Evolutionary conservation across 2,888 invertebrate genomes (phyloP).

Genomic region (Phalangium opilio): DNA sequence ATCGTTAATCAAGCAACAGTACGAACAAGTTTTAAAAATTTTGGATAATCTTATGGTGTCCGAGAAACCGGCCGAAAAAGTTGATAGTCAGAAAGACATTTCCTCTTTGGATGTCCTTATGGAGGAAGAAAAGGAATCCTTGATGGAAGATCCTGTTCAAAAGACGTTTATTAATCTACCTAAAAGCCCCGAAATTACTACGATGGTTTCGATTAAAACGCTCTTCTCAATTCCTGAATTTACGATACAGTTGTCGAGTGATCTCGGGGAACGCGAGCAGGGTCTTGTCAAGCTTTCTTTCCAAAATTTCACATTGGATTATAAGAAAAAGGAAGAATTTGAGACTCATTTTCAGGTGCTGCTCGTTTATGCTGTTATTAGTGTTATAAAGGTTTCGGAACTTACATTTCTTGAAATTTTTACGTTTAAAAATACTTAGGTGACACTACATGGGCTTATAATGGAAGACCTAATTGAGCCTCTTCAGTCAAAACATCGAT

Average conservation of each 20-base stretch:
- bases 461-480: constrained; percentile 79
- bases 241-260: constrained; percentile 27
- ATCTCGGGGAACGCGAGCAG: constrained; percentile 29
- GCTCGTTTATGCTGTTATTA: not conserved
- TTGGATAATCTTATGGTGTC: constrained; percentile 23
- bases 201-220: constrained; percentile 1
- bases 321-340: constrained; percentile 48
- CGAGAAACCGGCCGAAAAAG: not conserved
- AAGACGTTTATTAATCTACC: not conserved
- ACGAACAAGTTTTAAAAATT: constrained; percentile 59
- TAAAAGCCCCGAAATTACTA: not conserved
- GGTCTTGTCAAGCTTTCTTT: constrained; percentile 66
- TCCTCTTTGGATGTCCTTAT: constrained; percentile 17
- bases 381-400: not conserved
- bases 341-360: constrained; percentile 50
- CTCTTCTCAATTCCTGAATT: constrained; percentile 18
- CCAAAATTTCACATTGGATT: constrained; percentile 58
- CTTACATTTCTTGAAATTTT: not conserved
- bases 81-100: not conserved
- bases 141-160: constrained; percentile 5
- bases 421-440: constrained; percentile 36
- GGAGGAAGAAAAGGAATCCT: constrained; percentile 17
- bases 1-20: constrained; percentile 68
- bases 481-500: constrained; percentile 59
- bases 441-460: constrained; percentile 63